phyloP scores from a whole-genome alignment of 2,797 vertebrate genomes.

The Lutjanus campechanus region DNA sequence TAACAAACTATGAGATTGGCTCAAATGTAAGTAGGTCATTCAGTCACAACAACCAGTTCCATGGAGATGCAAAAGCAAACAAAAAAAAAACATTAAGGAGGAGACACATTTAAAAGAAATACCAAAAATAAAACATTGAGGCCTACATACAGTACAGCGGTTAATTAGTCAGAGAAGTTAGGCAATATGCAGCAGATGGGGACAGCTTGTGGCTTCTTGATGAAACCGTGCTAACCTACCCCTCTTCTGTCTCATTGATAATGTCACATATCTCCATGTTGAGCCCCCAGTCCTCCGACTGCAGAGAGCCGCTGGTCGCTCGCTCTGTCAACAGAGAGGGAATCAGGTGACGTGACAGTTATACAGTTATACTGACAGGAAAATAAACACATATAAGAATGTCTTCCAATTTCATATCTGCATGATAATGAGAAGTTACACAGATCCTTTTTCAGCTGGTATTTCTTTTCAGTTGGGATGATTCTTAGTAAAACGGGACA shows the following conservation, averaged over 20 bases:
- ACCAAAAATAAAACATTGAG: conserved; percentile 3
- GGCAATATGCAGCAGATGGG: neutral
- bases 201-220: neutral
- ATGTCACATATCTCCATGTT: conserved; percentile 99
- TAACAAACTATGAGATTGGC: neutral
- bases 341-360: neutral
- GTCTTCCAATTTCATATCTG: neutral
- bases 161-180: neutral
- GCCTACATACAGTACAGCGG: neutral
- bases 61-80: neutral
- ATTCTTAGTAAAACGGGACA: too few species aligned
- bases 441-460: neutral
- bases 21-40: conserved; percentile 12
- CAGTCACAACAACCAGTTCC: neutral
- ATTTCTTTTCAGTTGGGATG: too few species aligned
- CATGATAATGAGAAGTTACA: neutral
- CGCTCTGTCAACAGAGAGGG: conserved; percentile 84
- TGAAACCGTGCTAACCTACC: conserved; percentile 79
- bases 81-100: conserved; percentile 13
- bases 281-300: conserved; percentile 94
- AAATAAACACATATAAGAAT: neutral
- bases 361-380: neutral
- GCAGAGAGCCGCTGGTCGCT: conserved; percentile 90
- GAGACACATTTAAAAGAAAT: neutral
- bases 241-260: conserved; percentile 97